Evolutionary conservation across 2,888 invertebrate genomes (phyloP).

Genomic region (Apocheima hispidaria): DNA sequence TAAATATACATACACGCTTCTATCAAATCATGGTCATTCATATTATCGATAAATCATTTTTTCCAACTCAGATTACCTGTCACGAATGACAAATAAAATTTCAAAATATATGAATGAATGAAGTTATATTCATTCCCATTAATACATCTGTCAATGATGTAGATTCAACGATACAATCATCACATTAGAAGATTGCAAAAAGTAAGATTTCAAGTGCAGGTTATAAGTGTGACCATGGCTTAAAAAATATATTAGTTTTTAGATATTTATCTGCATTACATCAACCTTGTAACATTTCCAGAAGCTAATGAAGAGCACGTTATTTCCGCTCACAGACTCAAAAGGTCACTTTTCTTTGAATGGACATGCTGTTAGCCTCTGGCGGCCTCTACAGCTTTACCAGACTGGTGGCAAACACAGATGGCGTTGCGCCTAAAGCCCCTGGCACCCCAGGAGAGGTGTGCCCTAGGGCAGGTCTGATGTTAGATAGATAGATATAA

Average conservation of each 20-base stretch:
- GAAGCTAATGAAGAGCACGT: neutral
- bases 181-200: conserved; percentile 8
- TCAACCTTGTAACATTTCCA: neutral
- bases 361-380: too few relatives aligned
- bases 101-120: conserved; percentile 15
- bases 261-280: neutral
- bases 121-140: conserved; percentile 11
- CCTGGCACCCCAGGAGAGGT: too few relatives aligned
- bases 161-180: conserved; percentile 16
- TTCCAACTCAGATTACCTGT: conserved; percentile 9
- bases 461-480: too few relatives aligned
- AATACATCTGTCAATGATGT: conserved; percentile 19
- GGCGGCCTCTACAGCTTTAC: too few relatives aligned
- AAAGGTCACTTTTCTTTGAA: too few relatives aligned
- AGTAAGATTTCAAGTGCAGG: conserved; percentile 14
- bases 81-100: conserved; percentile 18
- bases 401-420: too few relatives aligned
- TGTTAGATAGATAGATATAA: too few relatives aligned
- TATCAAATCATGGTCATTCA: conserved; percentile 14
- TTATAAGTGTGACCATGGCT: neutral
- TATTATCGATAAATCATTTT: conserved; percentile 17
- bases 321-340: neutral
- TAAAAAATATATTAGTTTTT: neutral
- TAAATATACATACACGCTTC: neutral
- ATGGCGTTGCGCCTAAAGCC: too few relatives aligned